phyloP scores from a whole-genome alignment of 1,140 invertebrate genomes.

The Neotoxoptera formosana region DNA sequence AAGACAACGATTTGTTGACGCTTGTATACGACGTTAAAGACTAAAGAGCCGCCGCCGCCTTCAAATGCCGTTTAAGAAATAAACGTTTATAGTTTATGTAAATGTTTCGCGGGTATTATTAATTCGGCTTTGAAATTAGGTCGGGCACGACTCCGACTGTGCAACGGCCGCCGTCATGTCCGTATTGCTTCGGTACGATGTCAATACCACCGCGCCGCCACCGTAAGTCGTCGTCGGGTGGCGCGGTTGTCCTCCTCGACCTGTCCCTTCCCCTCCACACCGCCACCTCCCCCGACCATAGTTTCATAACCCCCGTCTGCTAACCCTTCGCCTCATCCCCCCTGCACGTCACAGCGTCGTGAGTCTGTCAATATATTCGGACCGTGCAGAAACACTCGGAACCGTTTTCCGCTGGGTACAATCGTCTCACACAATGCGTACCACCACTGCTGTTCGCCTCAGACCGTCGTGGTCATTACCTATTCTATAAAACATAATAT shows the following conservation, averaged over 20 bases:
- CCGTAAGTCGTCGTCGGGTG: not conserved
- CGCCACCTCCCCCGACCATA: no score
- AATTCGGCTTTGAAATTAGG: constrained; percentile 28
- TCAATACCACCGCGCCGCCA: not conserved
- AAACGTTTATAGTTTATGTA: constrained; percentile 8
- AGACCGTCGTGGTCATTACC: not conserved
- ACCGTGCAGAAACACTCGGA: not conserved
- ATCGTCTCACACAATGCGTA: not conserved
- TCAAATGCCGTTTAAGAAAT: not conserved
- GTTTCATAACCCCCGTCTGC: not conserved
- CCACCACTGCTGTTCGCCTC: no score
- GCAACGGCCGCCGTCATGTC: not conserved
- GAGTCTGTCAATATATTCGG: not conserved
- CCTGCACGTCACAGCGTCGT: not conserved
- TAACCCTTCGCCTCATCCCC: no score
- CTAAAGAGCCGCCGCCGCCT: not conserved
- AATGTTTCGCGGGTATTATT: not conserved
- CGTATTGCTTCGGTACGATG: not conserved
- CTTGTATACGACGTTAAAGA: not conserved
- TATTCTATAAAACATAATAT: not conserved
- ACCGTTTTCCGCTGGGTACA: not conserved
- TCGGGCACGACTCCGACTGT: not conserved
- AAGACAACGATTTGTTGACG: not conserved
- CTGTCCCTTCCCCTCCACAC: no score
- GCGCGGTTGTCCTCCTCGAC: not conserved